Base-by-base conservation (phyloP, 2,888 invertebrate species). In the Netelia melanura region DNA sequence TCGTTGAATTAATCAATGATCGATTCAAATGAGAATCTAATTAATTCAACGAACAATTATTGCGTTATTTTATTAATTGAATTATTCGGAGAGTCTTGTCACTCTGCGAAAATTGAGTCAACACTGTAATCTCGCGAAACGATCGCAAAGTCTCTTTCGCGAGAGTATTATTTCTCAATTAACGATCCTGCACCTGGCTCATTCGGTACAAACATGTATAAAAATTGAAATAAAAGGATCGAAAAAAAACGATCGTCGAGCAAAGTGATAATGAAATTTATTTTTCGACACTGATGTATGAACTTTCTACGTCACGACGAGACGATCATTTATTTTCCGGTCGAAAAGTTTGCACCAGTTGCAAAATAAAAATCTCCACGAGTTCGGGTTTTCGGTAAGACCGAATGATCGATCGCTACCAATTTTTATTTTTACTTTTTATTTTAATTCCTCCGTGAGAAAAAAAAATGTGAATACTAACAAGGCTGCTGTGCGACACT, bases 241-340 rank as follows among this genome's bases (percentile, higher is more conserved):
- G 56, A 10, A 14, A 48, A 48, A 48, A 14, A 48, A 48, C 0
- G 6, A 30, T 48, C 48, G 11, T 48, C 10, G 48, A 14, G 48
- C 2, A 65, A 14, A 2, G 44, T 17, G 17, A 21, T 43, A 21
- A 65, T 65, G 17, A 17, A 21, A 10, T 14, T 14, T 44, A 43
- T 3, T 65, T 65, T 48, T 30, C 11, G 54, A 70, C 30, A 30
- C 9, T 52, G 68, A 52, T 52, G 21, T 9, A 68, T 48, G 52
- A 8, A 68, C 52, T 52, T 68, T 68, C 21, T 9, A 17, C 38
- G 54, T n/a, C n/a, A 2, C 38, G 25, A 9, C 11, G 38, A 71
- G n/a, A 71, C 1, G 30, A 71, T 71, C 38, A 71, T 56, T 38
- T 58, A 71, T 71, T 11, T 38, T n/a, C 10, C 71, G 58, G 38